Evolutionary conservation across 2,888 invertebrate species (phyloP), one percentile per base, ranked within the genome.

Genomic region (Malacosoma neustria): DNA sequence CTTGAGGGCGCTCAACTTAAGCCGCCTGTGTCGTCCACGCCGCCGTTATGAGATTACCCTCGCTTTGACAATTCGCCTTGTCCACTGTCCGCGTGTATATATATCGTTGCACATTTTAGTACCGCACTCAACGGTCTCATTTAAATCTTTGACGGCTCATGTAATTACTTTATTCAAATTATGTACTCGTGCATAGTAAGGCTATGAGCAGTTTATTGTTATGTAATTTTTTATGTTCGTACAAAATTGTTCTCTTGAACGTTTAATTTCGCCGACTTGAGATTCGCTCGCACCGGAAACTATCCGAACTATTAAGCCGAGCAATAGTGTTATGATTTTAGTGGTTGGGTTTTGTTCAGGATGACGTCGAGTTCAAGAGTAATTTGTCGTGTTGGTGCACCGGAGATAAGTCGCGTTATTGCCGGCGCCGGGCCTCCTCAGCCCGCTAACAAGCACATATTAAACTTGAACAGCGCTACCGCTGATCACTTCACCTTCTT

Each of bases 401-500:
- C 82, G 81, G 81, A 82, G 77, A 81, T 82, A 73, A 80, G 71
- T 54, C 61, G 63, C 74, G 72, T 80, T 81, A 77, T 77, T 77
- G 77, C 74, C 69, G 63, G 61, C 64, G 56, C 63, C 58, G 66
- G 67, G 69, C 63, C 69, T 61, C 60, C 62, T 22, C 22, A 22
- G 54, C 60, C 57, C 69, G 72, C 75, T 72, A 77, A 81, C 84
- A 77, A 81, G 75, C 76, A 79, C 77, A 82, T 84, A 85, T 85
- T 84, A 85, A 85, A 85, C 80, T 84, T 77, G 70, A 77, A 80
- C 82, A 79, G 71, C 76, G 80, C 71, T 67, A 64, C 66, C 71
- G 77, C 75, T 79, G 84, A 84, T 84, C 84, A 81, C 82, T 84
- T 81, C 79, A 77, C 77, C 80, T 72, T 75, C 74, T 80, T 80